phyloP scores from a whole-genome alignment of 2,113 vertebrate species.

The Oryzias woworae region DNA sequence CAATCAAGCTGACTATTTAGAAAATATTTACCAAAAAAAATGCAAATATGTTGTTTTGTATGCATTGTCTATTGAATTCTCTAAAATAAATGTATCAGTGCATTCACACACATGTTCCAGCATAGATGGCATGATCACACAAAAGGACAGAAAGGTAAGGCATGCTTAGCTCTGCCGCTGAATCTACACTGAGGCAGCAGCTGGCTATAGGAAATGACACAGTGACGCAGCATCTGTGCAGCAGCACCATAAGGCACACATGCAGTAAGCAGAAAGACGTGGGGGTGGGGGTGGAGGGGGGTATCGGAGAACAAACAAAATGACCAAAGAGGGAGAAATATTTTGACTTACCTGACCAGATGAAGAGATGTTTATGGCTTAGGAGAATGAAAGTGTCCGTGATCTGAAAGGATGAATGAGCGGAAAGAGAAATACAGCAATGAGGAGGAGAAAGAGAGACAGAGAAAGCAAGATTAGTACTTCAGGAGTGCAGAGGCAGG shows the following conservation, averaged over 20 bases:
- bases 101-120: slow-evolving; percentile 7
- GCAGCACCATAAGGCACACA: slow-evolving; percentile 44
- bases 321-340: slow-evolving; percentile 14
- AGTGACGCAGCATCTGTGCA: slow-evolving; percentile 76
- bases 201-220: slow-evolving; percentile 29
- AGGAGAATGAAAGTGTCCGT: slow-evolving; percentile 52
- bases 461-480: slow-evolving; percentile 42
- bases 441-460: slow-evolving; percentile 10
- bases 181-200: slow-evolving; percentile 19
- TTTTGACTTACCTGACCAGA: slow-evolving; percentile 59
- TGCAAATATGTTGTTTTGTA: not conserved
- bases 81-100: not conserved
- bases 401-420: slow-evolving; percentile 43
- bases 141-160: slow-evolving; percentile 9
- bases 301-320: slow-evolving; percentile 8
- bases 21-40: not conserved
- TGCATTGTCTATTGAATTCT: not conserved
- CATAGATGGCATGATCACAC: not conserved
- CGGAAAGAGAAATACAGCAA: slow-evolving; percentile 17
- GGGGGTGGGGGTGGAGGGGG: too few relatives aligned
- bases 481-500: slow-evolving; percentile 55
- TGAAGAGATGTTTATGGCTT: slow-evolving; percentile 46
- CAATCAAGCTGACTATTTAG: not conserved
- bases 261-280: slow-evolving; percentile 18
- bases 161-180: not conserved